Evolutionary conservation across 2,888 invertebrate genomes (phyloP).

Genomic region (Melipona bicolor): DNA sequence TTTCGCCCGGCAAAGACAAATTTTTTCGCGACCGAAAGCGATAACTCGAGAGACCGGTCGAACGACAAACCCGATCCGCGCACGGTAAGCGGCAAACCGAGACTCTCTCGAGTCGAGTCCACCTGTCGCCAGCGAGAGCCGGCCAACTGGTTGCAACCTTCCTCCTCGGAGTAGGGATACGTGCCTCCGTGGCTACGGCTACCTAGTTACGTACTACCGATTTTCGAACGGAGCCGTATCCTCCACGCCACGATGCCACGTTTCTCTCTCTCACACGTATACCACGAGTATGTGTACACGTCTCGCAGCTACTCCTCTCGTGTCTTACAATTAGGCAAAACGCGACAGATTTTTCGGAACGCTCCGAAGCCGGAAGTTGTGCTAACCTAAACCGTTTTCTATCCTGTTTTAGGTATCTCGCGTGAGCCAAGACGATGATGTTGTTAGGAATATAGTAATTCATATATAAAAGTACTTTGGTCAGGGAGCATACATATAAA

Average conservation of each 20-base stretch:
- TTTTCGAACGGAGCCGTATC: conserved; percentile 30
- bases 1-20: conserved; percentile 1
- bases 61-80: conserved; percentile 81
- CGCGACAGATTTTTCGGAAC: no score
- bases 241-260: background rate
- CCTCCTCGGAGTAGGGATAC: conserved; percentile 62
- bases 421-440: no score
- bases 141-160: conserved; percentile 50
- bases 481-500: no score
- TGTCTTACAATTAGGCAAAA: no score
- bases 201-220: conserved; percentile 52
- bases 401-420: no score
- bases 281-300: background rate
- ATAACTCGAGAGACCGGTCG: conserved; percentile 64
- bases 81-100: conserved; percentile 72
- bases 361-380: no score
- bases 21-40: conserved; percentile 32
- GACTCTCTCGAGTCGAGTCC: conserved; percentile 67
- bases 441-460: no score
- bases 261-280: background rate
- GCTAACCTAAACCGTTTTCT: no score
- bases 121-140: conserved; percentile 66
- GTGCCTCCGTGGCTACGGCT: conserved; percentile 29
- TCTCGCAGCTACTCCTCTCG: no score
- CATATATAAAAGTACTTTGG: no score